phyloP scores from a whole-genome alignment of 2,797 vertebrate genomes.

The Sphenodon punctatus region DNA sequence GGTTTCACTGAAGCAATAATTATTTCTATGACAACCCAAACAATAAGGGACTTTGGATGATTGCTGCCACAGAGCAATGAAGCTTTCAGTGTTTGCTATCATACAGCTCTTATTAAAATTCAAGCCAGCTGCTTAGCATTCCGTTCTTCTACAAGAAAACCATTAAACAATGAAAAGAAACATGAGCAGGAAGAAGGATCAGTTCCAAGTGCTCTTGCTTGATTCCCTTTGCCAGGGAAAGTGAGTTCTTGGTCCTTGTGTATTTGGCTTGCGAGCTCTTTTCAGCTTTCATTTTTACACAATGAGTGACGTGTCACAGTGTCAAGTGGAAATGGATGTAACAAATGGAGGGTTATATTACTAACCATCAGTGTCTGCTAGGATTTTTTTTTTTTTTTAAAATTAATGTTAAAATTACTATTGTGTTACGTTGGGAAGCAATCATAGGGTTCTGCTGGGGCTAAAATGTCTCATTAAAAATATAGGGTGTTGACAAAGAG shows the following conservation, averaged over 20 bases:
- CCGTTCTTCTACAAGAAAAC: constrained; percentile 22
- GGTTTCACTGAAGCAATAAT: constrained; percentile 11
- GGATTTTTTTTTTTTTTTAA: no score
- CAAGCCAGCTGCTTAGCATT: constrained; percentile 45
- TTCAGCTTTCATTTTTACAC: constrained; percentile 32
- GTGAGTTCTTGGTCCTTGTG: constrained; percentile 41
- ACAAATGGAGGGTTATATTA: not conserved
- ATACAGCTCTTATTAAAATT: constrained; percentile 45
- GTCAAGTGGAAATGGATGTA: not conserved
- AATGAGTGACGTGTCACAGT: constrained; percentile 30
- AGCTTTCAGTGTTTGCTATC: constrained; percentile 17
- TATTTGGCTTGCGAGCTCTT: constrained; percentile 36
- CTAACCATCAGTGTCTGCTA: not conserved
- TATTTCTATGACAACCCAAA: constrained; percentile 19
- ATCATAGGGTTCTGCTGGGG: not conserved
- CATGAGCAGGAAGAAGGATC: constrained; percentile 31
- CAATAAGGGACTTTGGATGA: not conserved
- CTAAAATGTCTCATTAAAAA: not conserved
- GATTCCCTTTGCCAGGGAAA: constrained; percentile 25
- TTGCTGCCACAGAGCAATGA: not conserved
- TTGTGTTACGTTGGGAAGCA: not conserved
- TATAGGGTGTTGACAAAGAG: not conserved
- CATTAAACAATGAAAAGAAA: constrained; percentile 45
- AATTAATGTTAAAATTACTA: not conserved
- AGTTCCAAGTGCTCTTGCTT: constrained; percentile 37